phyloP scores from a whole-genome alignment of 2,797 vertebrate species.

The Echiichthys vipera region DNA sequence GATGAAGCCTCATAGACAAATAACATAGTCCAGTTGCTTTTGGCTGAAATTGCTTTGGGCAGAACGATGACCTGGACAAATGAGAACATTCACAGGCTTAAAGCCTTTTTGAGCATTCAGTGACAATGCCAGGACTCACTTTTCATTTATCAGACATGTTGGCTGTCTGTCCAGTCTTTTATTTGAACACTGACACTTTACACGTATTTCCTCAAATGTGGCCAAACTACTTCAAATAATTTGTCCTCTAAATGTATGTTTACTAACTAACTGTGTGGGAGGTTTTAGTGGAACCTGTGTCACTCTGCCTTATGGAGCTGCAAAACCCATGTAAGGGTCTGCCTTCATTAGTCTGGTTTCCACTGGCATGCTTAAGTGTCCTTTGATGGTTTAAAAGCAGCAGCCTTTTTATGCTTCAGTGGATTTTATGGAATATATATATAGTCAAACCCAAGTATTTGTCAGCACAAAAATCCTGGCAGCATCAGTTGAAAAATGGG shows the following conservation, averaged over 20 bases:
- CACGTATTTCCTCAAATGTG: background rate
- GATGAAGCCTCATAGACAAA: too few relatives aligned
- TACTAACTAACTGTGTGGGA: conserved; percentile 53
- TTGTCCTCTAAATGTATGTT: conserved; percentile 28
- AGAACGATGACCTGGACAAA: too few relatives aligned
- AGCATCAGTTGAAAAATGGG: conserved; percentile 33
- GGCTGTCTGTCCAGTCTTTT: conserved; percentile 1
- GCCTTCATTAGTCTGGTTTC: conserved; percentile 53
- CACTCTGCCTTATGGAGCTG: conserved; percentile 40
- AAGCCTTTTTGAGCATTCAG: conserved; percentile 12
- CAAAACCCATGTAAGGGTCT: conserved; percentile 36
- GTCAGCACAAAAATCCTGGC: conserved; percentile 21
- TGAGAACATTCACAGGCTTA: too few relatives aligned
- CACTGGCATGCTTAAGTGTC: conserved; percentile 34
- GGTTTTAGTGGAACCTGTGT: conserved; percentile 50
- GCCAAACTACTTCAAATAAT: background rate
- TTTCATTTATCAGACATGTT: conserved; percentile 20
- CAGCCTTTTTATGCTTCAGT: conserved; percentile 1
- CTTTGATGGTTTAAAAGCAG: conserved; percentile 38
- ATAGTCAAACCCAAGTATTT: conserved; percentile 13
- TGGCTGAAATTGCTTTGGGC: too few relatives aligned
- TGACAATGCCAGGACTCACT: conserved; percentile 19
- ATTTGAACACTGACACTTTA: background rate
- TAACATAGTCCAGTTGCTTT: too few relatives aligned
- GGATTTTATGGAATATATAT: conserved; percentile 18